phyloP scores from a whole-genome alignment of 2,797 vertebrate species.

The Anas bahamensis region DNA sequence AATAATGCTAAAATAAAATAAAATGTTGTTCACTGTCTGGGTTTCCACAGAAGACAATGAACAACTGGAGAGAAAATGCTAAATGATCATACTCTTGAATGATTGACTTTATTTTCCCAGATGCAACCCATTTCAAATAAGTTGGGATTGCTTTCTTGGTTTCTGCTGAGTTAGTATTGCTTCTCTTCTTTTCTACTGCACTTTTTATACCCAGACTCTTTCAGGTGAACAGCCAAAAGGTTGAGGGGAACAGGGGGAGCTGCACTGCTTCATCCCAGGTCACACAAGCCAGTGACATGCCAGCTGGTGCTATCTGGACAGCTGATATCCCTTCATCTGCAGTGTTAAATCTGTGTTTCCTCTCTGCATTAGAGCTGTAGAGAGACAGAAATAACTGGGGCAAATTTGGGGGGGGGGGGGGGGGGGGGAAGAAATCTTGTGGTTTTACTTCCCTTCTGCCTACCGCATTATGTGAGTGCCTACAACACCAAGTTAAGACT shows the following conservation, averaged over 20 bases:
- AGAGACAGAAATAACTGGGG: constrained; percentile 13
- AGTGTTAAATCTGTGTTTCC: neutral
- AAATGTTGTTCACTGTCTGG: neutral
- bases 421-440: neutral
- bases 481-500: neutral
- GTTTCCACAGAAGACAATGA: neutral
- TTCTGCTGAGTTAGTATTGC: neutral
- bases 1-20: neutral
- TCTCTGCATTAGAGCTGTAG: neutral
- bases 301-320: neutral
- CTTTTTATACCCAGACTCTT: neutral
- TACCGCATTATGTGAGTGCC: neutral
- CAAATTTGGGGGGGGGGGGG: neutral
- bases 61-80: neutral
- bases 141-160: neutral
- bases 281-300: neutral
- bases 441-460: neutral
- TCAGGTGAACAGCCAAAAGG: neutral
- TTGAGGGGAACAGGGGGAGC: neutral
- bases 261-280: neutral
- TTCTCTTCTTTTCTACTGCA: neutral
- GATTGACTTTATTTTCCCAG: neutral
- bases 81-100: neutral
- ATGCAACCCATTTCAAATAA: neutral
- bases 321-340: neutral